Evolutionary conservation across 2,797 vertebrate genomes (phyloP), one percentile per base, ranked within the genome.

Genomic region (Octomys mimax): DNA sequence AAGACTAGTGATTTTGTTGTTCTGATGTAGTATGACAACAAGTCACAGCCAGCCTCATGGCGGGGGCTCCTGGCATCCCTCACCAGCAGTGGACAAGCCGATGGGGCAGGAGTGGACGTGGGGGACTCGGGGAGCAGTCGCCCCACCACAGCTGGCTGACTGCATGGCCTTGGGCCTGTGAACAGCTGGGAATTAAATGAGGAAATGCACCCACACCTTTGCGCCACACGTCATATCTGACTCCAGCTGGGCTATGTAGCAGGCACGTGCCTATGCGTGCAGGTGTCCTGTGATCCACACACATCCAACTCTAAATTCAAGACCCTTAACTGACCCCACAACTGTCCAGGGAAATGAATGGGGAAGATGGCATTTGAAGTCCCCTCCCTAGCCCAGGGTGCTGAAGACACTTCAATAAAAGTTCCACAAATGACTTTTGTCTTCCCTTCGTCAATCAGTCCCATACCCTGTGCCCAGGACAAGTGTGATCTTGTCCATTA

Each of bases 1-100:
- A 99, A 99, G 99, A 99, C 99, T 99, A 99, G 99, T 99, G 99
- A 99, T 99, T 99, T 99, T 99, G 99, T 99, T 99, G 99, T 99
- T 99, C 95, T 99, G 97, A 97, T 97, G 97, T 96, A 86, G 94
- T 87, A 97, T 98, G 98, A 99, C 99, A 99, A 99, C 99, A 99
- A 99, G 98, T 99, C 99, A 99, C 98, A 99, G 99, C 99, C 99
- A 99, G 96, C 99, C 99, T 94, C 96, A 96, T 1, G 88, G 97
- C 96, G 84, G 64, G 61, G 97, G 89, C 96, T 73, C 95, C 93
- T 3, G 4, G 77, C 94, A 12, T 78, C 96, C 70, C 82, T 85
- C 18, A 0, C 61, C 64, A 13, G n/a, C 62, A 46, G 66, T 0
- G 83, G 70, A 84, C 62, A 18, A 33, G 73, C 71, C 10, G n/a